Evolutionary conservation across 30 jellyfish, hydroid and myxozoan genomes (phyloP), one percentile per base, ranked within the genome.

Genomic region (Cassiopea xamachana): DNA sequence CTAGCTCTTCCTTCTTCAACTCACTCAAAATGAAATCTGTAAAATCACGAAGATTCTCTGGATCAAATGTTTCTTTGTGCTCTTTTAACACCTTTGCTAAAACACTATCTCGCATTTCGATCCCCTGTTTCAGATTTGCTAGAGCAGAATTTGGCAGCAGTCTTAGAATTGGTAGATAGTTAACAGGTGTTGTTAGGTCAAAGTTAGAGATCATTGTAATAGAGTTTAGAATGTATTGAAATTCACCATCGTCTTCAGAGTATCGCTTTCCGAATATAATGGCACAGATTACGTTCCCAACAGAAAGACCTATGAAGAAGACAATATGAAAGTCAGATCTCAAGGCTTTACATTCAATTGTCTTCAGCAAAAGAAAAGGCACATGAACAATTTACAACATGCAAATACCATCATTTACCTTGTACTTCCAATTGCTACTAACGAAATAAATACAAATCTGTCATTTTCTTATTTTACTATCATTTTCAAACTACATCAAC

Each of bases 51-150:
- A 70, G 74, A 79, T 89, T 90, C 44, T 71, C 50, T 27, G 62
- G 94, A 58, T 94, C 97, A 44, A 60, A 94, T 10, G 97, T 77
- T 18, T 79, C 89, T 49, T 79, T 79, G 83, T 94, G 98, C 62
- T 82, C 89, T 13, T 2, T 44, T 8, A 87, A 27, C 90, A 73
- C 71, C 60, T 79, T 79, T 18, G 61, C 73, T 7, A 87, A 79
- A 45, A 93, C 14, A 1, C 46, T 15, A 76, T 93, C 97, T 43
- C 98, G 83, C 67, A 81, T 62, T 46, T 48, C 79, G 2, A 89
- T 61, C 18, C 91, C 96, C 13, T 62, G 80, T 69, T 84, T 85
- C 16, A 94, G 88, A 12, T 82, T 10, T 47, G 84, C n/a, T 43
- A 89, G 60, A 18, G 87, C 73, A 43, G 72, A 15, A 73, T 75